phyloP scores from a whole-genome alignment of 2,888 invertebrate genomes.

The Drosophila picticornis region DNA sequence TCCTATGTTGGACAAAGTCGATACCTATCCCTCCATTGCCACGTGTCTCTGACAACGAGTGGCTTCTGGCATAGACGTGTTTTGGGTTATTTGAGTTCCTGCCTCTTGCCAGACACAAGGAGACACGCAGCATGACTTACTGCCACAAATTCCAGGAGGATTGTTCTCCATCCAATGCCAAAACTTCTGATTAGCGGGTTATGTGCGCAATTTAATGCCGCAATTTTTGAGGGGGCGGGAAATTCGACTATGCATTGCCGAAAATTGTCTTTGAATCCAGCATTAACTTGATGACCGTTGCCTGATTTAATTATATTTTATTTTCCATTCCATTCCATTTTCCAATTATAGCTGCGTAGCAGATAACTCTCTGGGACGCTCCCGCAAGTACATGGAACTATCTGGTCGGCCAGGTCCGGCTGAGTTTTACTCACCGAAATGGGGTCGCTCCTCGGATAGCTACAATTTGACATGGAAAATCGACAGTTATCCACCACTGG shows the following conservation, averaged over 20 bases:
- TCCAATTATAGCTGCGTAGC: constrained; percentile 90
- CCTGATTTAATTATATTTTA: neutral
- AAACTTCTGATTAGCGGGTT: constrained; percentile 10
- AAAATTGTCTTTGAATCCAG: neutral
- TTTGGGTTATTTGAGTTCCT: constrained; percentile 62
- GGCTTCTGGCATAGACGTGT: constrained; percentile 66
- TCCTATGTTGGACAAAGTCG: constrained; percentile 10
- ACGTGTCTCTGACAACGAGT: constrained; percentile 43
- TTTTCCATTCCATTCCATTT: neutral
- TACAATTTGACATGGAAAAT: constrained; percentile 90
- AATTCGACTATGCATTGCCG: neutral
- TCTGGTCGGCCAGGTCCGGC: constrained; percentile 90
- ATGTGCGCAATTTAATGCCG: neutral
- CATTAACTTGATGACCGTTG: neutral
- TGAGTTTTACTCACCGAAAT: constrained; percentile 89
- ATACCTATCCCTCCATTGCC: constrained; percentile 41
- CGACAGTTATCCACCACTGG: constrained; percentile 90
- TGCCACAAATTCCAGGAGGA: constrained; percentile 32
- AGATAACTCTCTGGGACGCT: constrained; percentile 89
- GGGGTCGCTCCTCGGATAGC: constrained; percentile 87
- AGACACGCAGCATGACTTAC: constrained; percentile 8
- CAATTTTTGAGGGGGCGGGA: neutral
- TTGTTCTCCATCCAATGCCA: constrained; percentile 24
- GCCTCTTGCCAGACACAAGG: neutral
- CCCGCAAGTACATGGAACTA: constrained; percentile 90